Evolutionary conservation across 37 sponge, comb jelly and placozoan genomes (phyloP).

Genomic region (Aphrocallistes beatrix): DNA sequence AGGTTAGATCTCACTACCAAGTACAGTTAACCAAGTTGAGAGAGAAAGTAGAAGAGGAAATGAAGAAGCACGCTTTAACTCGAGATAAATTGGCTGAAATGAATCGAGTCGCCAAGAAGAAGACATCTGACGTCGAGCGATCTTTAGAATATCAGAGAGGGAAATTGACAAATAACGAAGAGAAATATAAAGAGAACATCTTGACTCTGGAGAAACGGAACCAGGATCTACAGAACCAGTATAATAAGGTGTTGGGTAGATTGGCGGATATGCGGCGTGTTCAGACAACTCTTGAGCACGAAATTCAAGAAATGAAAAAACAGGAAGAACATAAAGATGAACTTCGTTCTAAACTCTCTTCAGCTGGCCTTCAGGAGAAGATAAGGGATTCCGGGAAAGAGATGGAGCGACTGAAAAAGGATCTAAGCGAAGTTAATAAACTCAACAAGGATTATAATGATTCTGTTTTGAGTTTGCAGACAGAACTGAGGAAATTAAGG

Average conservation of each 20-base stretch:
- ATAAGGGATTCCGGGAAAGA: background rate
- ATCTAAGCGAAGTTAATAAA: background rate
- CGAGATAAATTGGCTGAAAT: background rate
- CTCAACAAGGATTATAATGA: background rate
- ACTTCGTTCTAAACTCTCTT: background rate
- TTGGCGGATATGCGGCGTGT: slow-evolving; percentile 8
- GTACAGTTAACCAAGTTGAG: background rate
- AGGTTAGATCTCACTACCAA: background rate
- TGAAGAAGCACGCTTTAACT: background rate
- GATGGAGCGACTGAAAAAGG: background rate
- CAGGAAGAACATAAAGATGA: background rate
- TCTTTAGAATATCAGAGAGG: background rate
- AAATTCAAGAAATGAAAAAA: background rate
- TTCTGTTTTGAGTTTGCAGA: background rate
- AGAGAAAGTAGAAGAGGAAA: background rate
- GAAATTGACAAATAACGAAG: background rate
- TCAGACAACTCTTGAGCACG: background rate
- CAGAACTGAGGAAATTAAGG: background rate
- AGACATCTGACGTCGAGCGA: background rate
- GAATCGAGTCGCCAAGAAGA: background rate
- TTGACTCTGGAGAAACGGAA: background rate
- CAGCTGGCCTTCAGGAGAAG: background rate
- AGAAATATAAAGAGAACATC: background rate
- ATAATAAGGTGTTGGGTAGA: background rate
- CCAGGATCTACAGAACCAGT: background rate